Evolutionary conservation across 2,888 invertebrate genomes (phyloP), one percentile per base, ranked within the genome.

Genomic region (Drosophila multiciliata): DNA sequence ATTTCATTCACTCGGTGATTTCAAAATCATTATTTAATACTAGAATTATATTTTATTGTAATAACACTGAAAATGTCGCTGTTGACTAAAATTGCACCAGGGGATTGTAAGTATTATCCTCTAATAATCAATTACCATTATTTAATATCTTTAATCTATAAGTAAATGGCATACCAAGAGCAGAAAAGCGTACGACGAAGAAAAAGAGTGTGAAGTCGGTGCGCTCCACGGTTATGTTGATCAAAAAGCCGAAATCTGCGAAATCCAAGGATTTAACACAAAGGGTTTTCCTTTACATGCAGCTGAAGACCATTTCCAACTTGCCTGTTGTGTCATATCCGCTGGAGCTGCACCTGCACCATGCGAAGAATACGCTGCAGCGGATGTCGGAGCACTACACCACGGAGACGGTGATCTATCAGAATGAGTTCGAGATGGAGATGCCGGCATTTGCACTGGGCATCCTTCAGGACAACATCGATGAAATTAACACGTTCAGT

Each of bases 371-470:
- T 5, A 81, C 83, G 7, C 71, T 91, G 33, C 87, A 86, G 35
- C 89, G 81, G 58, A 80, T 91, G 75, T 79, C 76, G 42, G 91
- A 91, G 35, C 77, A 75, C 17, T 91, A 89, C n/a, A 90, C 90
- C 23, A 70, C 59, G 3, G 79, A 87, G 9, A 91, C 90, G 26
- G 72, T 86, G 0, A 87, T 91, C 26, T 78, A 87, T 26, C 50
- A 89, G 38, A 35, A 78, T 1, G 79, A 89, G 52, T 88, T 91
- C 50, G 15, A 67, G 1, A 26, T 63, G 35, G 58, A 78, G 6
- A 80, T 73, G 15, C 91, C 91, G 0, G 83, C 84, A 0, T 91
- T 91, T 58, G 83, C 90, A 1, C 38, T 91, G 55, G 86, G 83
- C 8, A 78, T 91, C 12, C 74, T 85, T 29, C 91, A 91, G 69